Base-by-base conservation (phyloP, 53 echinoderm and acorn worm genomes). In the Hippasteria phrygiana region DNA sequence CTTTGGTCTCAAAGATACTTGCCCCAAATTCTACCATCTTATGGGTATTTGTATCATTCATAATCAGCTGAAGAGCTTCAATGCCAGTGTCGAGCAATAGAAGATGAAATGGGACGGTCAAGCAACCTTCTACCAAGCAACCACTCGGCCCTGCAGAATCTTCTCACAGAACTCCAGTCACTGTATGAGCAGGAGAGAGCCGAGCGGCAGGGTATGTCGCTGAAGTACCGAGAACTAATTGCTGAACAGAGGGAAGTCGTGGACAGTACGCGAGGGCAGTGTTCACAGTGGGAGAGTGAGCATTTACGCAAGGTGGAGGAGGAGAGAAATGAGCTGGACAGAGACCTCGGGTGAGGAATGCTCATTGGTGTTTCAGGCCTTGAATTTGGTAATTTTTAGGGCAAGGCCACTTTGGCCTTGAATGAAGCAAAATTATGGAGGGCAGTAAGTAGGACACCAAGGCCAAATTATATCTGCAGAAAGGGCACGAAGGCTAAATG, bases 31-130 rank as follows among this genome's bases (percentile, higher is more conserved):
- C 74, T 42, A 22, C 38, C 5, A 45, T 42, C 6, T 9, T 42
- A 48, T 10, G 14, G 48, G 14, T 13, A 17, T 32, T 3, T 22
- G 6, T 42, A 22, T 35, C 1, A 17, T 47, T 48, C 33, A 29
- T 43, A 7, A 28, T 26, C 32, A 81, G 81, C 81, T 32, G 81
- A 81, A 1, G 81, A 81, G 18, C 81, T 81, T 41, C 81, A 81
- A 3, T 31, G 24, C 22, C 63, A 63, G 47, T 81, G 81, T 55
- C 64, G 31, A 28, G 65, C 63, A 8, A 14, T 81, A 33, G 81
- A 81, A 43, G 81, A 20, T 0, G 63, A 64, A 3, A 81, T 64
- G 6, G 29, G 43, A 28, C 40, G 22, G 8, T 20, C 45, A 2
- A 28, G 4, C 64, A 17, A 20, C 40, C 47, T 43, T 22, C 64